These are phyloP conservation scores for Turnix velox DNA, from an alignment of 2,113 vertebrate species.

Conservation along the genomic window DNA sequence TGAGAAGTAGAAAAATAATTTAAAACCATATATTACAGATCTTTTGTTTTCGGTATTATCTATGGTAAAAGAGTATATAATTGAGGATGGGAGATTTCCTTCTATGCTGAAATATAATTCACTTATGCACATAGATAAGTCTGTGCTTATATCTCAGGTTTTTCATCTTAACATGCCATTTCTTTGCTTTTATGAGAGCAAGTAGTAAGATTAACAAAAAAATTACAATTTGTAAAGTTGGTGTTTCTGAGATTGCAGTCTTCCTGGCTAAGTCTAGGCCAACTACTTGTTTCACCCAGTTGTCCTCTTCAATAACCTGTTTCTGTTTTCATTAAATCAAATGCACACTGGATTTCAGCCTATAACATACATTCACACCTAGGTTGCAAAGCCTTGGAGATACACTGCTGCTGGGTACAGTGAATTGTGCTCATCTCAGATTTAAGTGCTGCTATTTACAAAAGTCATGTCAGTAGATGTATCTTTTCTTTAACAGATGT, in stretches of 20 bases:
- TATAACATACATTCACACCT: not conserved
- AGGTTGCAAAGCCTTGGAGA: not conserved
- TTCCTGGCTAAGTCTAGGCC: not conserved
- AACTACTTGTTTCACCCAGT: not conserved
- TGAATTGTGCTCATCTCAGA: not conserved
- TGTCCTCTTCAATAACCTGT: not conserved
- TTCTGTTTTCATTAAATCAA: not conserved
- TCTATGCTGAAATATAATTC: not conserved
- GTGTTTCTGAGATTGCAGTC: not conserved
- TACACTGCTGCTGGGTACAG: not conserved
- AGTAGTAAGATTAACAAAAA: not conserved
- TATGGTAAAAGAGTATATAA: not conserved
- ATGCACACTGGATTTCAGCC: not conserved
- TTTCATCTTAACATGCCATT: not conserved
- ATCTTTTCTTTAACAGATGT: not conserved
- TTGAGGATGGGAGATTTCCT: not conserved
- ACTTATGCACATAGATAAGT: not conserved
- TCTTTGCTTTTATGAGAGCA: not conserved
- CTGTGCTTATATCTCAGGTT: not conserved
- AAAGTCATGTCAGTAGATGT: not conserved
- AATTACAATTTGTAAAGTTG: not conserved
- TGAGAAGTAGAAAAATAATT: not conserved
- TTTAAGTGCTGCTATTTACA: slow-evolving; percentile 26
- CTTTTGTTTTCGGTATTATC: not conserved
- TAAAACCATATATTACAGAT: not conserved